Percentiles rank a stretch among this genome's conserved stretches.
Conservation (phyloP, 2,113 vertebrate genomes). For the Caretta caretta region DNA sequence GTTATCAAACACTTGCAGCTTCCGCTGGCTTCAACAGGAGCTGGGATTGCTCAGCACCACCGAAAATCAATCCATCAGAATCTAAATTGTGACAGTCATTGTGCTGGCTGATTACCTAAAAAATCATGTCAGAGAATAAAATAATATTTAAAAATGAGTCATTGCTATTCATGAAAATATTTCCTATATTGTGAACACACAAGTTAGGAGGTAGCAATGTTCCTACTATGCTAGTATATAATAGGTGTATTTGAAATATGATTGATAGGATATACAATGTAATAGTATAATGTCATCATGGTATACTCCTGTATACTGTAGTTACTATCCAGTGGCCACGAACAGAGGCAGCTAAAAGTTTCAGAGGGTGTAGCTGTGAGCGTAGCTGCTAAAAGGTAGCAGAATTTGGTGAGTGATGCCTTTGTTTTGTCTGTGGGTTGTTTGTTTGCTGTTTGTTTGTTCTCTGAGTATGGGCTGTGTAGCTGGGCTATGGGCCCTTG, state of each 20-base stretch:
- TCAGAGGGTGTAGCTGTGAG: neutral
- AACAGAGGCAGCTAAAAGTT: neutral
- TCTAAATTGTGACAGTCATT: neutral
- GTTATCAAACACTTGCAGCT: neutral
- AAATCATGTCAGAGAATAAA: conserved; percentile 34
- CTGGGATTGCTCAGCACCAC: neutral
- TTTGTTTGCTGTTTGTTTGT: neutral
- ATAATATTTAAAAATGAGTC: conserved; percentile 26
- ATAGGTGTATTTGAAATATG: neutral
- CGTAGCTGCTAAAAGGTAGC: neutral
- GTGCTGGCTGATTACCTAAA: neutral
- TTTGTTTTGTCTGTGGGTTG: neutral
- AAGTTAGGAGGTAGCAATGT: neutral
- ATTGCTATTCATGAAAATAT: conserved; percentile 10
- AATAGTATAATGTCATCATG: neutral
- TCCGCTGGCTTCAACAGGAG: neutral
- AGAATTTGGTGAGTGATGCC: neutral
- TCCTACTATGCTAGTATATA: neutral
- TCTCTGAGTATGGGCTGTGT: neutral
- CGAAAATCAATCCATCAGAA: conserved; percentile 36
- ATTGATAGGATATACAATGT: conserved; percentile 12
- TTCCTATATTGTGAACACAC: neutral
- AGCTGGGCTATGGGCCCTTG: neutral
- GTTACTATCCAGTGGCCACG: neutral
- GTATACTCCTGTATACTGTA: neutral